phyloP scores from a whole-genome alignment of 2,797 vertebrate genomes.

The Sebastolobus alascanus region DNA sequence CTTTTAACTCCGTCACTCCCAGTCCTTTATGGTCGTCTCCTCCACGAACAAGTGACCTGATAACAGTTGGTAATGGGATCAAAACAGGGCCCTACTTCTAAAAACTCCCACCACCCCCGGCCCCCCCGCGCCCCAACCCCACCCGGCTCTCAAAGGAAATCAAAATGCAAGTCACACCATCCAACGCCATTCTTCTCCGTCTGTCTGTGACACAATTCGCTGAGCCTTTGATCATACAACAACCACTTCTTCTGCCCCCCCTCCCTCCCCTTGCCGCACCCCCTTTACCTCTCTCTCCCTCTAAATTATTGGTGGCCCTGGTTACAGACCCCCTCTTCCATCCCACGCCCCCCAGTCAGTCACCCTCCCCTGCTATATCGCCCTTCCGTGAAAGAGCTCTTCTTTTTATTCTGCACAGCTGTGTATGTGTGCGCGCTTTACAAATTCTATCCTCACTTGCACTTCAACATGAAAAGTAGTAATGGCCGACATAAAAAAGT shows the following conservation, averaged over 20 bases:
- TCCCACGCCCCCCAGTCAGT: conserved; percentile 39
- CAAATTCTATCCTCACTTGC: conserved; percentile 11
- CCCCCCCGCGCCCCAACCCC: neutral
- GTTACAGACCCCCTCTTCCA: conserved; percentile 54
- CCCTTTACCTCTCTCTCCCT: conserved; percentile 41
- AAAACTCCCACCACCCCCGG: conserved; percentile 30
- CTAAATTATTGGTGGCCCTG: conserved; percentile 70
- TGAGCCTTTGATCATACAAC: conserved; percentile 82
- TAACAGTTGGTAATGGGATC: conserved; percentile 68
- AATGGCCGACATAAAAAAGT: conserved; percentile 3
- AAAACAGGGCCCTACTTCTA: conserved; percentile 62
- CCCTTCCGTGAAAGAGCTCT: conserved; percentile 43
- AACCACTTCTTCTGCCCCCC: conserved; percentile 66
- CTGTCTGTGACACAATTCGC: conserved; percentile 78
- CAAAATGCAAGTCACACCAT: conserved; percentile 84
- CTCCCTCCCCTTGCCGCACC: conserved; percentile 7
- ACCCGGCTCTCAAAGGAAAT: conserved; percentile 69
- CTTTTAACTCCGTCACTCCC: neutral
- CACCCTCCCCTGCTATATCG: conserved; percentile 32
- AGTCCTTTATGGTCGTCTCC: neutral
- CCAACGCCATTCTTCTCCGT: conserved; percentile 70
- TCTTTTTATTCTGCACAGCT: conserved; percentile 42
- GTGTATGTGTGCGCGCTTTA: neutral
- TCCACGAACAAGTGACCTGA: conserved; percentile 51
- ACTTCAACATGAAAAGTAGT: conserved; percentile 12